phyloP scores from a whole-genome alignment of 2,113 vertebrate species.

The Thalassarche chlororhynchos region DNA sequence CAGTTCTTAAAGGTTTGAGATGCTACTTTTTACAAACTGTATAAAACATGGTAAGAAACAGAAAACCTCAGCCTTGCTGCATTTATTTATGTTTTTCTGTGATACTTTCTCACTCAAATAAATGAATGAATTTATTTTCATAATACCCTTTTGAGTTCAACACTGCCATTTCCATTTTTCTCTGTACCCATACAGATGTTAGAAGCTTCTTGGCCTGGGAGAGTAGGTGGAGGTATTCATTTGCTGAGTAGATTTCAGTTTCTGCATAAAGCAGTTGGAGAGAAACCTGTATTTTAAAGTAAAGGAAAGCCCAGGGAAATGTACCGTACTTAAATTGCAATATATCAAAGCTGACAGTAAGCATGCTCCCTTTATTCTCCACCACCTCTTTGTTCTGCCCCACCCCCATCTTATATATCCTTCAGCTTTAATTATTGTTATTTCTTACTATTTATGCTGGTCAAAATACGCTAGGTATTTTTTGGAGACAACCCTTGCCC shows the following conservation, averaged over 20 bases:
- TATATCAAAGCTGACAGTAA: background rate
- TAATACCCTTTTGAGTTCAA: background rate
- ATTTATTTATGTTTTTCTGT: background rate
- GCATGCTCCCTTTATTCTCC: background rate
- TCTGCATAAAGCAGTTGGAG: background rate
- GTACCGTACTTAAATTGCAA: background rate
- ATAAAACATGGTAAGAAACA: background rate
- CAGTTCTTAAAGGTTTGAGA: background rate
- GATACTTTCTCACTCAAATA: background rate
- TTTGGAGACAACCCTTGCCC: background rate
- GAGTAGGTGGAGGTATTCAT: background rate
- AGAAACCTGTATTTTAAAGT: background rate
- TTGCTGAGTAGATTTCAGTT: background rate
- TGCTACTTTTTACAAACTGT: background rate
- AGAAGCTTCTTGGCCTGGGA: background rate
- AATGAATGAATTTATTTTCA: background rate
- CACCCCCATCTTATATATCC: background rate
- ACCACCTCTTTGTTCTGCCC: background rate
- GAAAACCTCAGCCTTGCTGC: background rate
- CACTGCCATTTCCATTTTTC: background rate
- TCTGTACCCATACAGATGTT: background rate
- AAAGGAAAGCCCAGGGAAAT: background rate
- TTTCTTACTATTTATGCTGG: background rate
- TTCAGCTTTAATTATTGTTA: conserved; percentile 3
- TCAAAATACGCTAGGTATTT: background rate